Base-by-base conservation (phyloP, 2,888 invertebrate genomes). In the Synanthedon tipuliformis region DNA sequence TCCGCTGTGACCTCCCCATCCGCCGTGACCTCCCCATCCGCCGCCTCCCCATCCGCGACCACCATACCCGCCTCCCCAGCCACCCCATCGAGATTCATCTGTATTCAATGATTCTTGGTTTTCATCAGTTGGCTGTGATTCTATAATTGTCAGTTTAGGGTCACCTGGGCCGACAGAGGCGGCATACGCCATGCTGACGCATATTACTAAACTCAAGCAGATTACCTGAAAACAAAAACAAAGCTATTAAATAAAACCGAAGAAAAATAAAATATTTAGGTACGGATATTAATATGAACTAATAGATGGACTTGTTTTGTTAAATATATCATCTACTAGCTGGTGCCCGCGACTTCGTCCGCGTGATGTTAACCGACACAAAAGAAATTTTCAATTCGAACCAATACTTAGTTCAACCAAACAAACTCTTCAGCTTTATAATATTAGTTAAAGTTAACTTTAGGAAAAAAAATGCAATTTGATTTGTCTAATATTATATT, bases 111-210 rank as follows among this genome's bases (percentile, higher is more conserved):
- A 34, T 15, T 56, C 41, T 52, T 52, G 8, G 23, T 55, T 63
- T 41, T 55, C 61, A 1, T 55, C 57, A 51, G 60, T 57, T 0
- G 78, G 77, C 12, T 75, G 51, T 27, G 73, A 73, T 40, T 34
- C 27, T 13, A 50, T n/a, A n/a, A n/a, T 40, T 18, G 27, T 2
- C n/a, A 49, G 0, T 49, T 49, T 16, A 12, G 49, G 18, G 13
- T 49, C 49, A 18, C 12, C 16, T 5, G 49, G 3, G 7, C 15
- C 18, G 18, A 50, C 3, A 16, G 54, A 60, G 0, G 69, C 66
- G 41, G 51, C 52, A 59, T 71, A 75, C 15, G 76, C 78, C 56
- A 72, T 48, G 59, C 68, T 69, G 13, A 63, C 66, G 64, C 74
- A 76, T 50, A 75, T n/a, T 15, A 81, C 53, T 40, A 81, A 56